Conservation (phyloP, 2,113 vertebrate genomes). For the Brachyistius frenatus region DNA sequence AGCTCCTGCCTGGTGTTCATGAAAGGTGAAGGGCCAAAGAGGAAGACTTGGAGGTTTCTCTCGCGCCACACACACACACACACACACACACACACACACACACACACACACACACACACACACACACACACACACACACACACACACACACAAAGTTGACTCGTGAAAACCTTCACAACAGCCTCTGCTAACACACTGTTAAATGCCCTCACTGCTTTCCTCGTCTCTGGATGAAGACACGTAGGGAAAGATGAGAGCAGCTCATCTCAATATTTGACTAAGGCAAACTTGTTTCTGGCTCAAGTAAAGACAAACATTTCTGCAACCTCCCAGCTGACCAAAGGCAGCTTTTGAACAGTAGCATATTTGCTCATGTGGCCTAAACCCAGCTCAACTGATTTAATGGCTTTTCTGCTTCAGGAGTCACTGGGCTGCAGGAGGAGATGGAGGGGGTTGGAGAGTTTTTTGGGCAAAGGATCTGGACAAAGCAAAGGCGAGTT, state of each 20-base stretch:
- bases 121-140: background rate
- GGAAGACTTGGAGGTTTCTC: no score
- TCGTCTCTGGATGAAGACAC: background rate
- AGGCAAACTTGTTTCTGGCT: conserved; percentile 1
- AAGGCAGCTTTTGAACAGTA: conserved; percentile 53
- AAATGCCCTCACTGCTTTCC: conserved; percentile 20
- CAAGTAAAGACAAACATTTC: conserved; percentile 17
- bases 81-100: conserved; percentile 10
- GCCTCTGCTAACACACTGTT: conserved; percentile 23
- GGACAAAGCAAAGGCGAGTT: conserved; percentile 69
- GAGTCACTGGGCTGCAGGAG: conserved; percentile 54
- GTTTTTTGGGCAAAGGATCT: conserved; percentile 54
- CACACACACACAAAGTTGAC: conserved; percentile 12
- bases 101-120: background rate
- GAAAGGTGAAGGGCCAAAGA: no score
- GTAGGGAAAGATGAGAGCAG: background rate
- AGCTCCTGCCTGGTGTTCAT: no score
- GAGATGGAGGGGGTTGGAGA: conserved; percentile 38
- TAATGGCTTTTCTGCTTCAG: conserved; percentile 62
- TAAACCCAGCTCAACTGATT: conserved; percentile 56
- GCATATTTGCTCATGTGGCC: conserved; percentile 62
- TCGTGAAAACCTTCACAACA: conserved; percentile 13
- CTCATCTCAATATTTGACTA: background rate
- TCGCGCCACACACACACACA: background rate
- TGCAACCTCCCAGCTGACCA: conserved; percentile 23